phyloP scores from a whole-genome alignment of 30 jellyfish, hydroid and myxozoan species.

The Haliclystus octoradiatus region DNA sequence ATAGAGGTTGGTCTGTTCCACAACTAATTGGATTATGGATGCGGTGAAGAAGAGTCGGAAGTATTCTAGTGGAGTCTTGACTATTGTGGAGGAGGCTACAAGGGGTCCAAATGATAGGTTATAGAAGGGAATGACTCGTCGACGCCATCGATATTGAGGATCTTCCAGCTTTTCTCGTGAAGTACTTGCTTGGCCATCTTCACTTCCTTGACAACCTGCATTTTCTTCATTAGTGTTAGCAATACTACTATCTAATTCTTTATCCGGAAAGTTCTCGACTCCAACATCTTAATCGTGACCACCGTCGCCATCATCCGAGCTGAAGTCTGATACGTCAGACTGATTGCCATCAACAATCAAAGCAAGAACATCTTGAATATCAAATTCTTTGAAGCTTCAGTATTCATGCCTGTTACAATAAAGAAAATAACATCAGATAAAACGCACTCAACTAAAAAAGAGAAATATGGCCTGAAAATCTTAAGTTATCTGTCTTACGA shows the following conservation, averaged over 20 bases:
- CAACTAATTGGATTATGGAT: slow-evolving; percentile 14
- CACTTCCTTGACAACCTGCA: slow-evolving; percentile 1
- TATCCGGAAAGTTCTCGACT: not conserved
- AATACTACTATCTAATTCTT: not conserved
- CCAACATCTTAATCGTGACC: not conserved
- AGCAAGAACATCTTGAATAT: slow-evolving; percentile 3
- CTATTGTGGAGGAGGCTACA: slow-evolving; percentile 1
- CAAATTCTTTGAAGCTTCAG: not conserved
- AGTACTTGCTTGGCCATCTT: slow-evolving; percentile 1
- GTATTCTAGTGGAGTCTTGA: slow-evolving; percentile 5
- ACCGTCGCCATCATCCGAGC: slow-evolving; percentile 10
- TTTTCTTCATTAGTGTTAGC: not conserved
- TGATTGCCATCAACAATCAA: slow-evolving; percentile 8
- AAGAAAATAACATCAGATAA: not conserved
- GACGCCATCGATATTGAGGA: slow-evolving; percentile 13
- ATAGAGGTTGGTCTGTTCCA: slow-evolving; percentile 36
- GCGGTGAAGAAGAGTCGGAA: slow-evolving; percentile 20
- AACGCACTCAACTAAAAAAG: not conserved
- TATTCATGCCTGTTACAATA: not conserved
- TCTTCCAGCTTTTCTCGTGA: slow-evolving; percentile 7
- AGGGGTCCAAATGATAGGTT: not conserved
- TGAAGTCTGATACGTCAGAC: slow-evolving; percentile 9
- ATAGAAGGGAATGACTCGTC: not conserved
- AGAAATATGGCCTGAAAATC: slow-evolving; percentile 36
- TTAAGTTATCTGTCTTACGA: slow-evolving; percentile 1